phyloP scores from a whole-genome alignment of 92 coral and sea anemone genomes.

The Phenganax subtilis region DNA sequence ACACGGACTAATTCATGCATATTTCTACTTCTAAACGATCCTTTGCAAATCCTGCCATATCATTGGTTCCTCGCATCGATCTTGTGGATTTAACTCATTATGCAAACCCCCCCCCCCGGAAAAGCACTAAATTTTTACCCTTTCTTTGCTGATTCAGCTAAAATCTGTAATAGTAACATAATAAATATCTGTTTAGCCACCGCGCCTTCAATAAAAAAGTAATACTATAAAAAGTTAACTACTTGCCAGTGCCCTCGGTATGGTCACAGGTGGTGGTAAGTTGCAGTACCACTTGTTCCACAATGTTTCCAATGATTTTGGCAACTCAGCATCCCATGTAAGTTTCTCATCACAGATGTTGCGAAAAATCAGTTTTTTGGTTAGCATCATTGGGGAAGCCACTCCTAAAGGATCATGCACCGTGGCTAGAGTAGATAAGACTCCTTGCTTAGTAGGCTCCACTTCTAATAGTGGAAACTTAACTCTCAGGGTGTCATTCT shows the following conservation, averaged over 20 bases:
- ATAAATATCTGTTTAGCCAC: too few species aligned
- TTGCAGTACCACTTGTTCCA: slow-evolving; percentile 1
- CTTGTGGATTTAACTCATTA: too few species aligned
- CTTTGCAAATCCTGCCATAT: too few species aligned
- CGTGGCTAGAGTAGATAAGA: slow-evolving; percentile 4
- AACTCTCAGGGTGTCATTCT: slow-evolving; percentile 14
- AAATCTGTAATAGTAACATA: too few species aligned
- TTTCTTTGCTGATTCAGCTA: too few species aligned
- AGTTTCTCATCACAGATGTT: slow-evolving; percentile 6
- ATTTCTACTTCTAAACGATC: too few species aligned
- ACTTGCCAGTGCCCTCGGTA: not conserved
- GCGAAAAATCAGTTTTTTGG: not conserved
- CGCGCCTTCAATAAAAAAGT: too few species aligned
- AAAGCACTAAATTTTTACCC: too few species aligned
- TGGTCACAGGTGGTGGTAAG: not conserved
- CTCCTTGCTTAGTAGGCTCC: slow-evolving; percentile 6
- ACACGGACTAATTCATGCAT: too few species aligned
- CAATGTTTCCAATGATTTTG: not conserved
- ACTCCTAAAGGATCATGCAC: not conserved
- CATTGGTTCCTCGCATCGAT: too few species aligned
- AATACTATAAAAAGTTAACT: too few species aligned
- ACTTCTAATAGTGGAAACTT: not conserved
- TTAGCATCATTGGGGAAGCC: not conserved
- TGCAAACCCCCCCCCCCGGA: too few species aligned
- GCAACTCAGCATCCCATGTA: slow-evolving; percentile 1